A percentile compares a stretch with the other conserved stretches of the same genome.
Conservation (phyloP, 2,797 vertebrate genomes). For the Podargus strigoides region DNA sequence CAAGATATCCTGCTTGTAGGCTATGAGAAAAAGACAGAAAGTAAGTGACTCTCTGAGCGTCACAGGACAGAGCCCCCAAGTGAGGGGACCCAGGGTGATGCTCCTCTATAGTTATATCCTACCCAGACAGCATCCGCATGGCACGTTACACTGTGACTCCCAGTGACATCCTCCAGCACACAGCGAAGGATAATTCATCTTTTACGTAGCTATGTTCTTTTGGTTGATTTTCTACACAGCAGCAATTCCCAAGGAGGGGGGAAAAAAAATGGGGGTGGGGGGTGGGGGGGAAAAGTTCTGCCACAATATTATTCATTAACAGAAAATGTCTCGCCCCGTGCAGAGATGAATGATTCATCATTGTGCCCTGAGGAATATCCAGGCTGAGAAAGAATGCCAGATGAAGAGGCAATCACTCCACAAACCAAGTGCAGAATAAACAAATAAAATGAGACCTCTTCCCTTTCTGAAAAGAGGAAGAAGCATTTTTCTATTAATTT, state of each 20-base stretch:
- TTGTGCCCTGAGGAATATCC: background rate
- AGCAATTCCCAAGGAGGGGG: background rate
- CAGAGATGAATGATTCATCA: conserved; percentile 8
- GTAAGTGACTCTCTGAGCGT: background rate
- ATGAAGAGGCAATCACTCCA: background rate
- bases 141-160: background rate
- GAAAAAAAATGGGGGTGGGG: background rate
- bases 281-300: background rate
- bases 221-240: background rate
- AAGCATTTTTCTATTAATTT: background rate
- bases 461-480: background rate
- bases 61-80: background rate
- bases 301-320: background rate
- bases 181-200: rapidly evolving
- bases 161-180: background rate
- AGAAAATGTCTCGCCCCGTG: background rate
- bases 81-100: rapidly evolving
- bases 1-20: background rate
- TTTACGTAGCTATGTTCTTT: background rate
- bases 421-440: background rate
- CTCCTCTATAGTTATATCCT: background rate
- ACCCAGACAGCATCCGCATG: background rate
- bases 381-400: background rate
- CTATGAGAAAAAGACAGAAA: background rate
- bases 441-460: background rate